Base-by-base conservation (phyloP, 2,888 invertebrate species). In the Sussaba pulchella region DNA sequence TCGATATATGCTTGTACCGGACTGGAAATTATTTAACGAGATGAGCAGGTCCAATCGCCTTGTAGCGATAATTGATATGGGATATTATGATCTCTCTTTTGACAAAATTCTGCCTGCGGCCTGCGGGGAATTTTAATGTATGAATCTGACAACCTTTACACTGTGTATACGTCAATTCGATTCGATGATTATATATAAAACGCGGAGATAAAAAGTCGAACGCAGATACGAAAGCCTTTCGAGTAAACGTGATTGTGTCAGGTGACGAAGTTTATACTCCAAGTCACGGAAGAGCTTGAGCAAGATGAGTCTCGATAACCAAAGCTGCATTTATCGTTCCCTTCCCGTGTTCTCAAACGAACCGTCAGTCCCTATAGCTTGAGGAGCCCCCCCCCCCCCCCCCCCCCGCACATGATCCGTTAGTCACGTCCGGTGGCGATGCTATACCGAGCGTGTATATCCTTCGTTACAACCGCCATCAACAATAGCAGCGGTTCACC, bases 401-500 rank as follows among this genome's bases (percentile, higher is more conserved):
- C 6, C 31, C 54, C 36, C 14, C 69, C 47, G 36, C 54, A 69
- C 54, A 69, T 54, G 69, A 2, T 24, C 70, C 54, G 73, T 74
- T 78, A 74, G 63, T 69, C 69, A 78, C 73, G 57, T 19, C 41
- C 69, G 57, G 57, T 54, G 54, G 63, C 54, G 54, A 69, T 17
- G 39, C 36, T n/a, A 6, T 54, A 54, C 31, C 17, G 61, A 78
- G 54, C 47, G 57, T n/a, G 66, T 50, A 19, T 39, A n/a, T n/a
- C 14, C 50, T 5, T 14, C 24, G 24, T 47, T 67, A 45, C 21
- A 59, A 17, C 63, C 26, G 47, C 45, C 52, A 39, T 67, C 41
- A 36, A 43, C 59, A 73, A 57, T 79, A 39, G 64, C 43, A 79
- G 74, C 31, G 10, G 63, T 67, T 36, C 63, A 66, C 59, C 81